Base-by-base conservation (phyloP, 92 coral and sea anemone genomes). In the Phenganax stokvisi region DNA sequence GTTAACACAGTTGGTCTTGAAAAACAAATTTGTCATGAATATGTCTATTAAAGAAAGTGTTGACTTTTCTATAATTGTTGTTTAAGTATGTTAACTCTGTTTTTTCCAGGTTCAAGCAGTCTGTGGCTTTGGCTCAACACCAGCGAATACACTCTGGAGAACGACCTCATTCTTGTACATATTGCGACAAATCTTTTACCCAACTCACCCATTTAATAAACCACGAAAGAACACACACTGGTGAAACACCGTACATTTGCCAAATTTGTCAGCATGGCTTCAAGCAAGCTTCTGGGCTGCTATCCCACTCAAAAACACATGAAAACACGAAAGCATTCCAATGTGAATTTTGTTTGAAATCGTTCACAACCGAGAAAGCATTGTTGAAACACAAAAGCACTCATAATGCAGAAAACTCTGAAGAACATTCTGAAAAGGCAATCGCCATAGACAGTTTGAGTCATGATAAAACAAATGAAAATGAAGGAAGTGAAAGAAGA, bases 221-320 rank as follows among this genome's bases (percentile, higher is more conserved):
- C 61, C 90, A 88, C 76, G 83, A 85, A 72, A 80, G 84, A 54
- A 17, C 80, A 20, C 90, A 88, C 82, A 88, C 86, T 54, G 82
- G 81, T 3, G 90, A 81, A 71, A 58, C 64, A 58, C 65, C 84
- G 2, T 88, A 80, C 76, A 53, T 57, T 25, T 88, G 90, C 29
- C 74, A 85, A 53, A 80, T 81, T n/a, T 88, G 90, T 51, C 47
- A 71, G 28, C 83, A 88, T 60, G 78, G 80, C 10, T 88, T 88
- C 75, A 76, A 87, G 9, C 84, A 87, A 62, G 81, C 78, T 0
- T 81, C 90, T 0, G 82, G 84, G 53, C 83, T 88, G 8, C 71
- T 81, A 28, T 79, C 80, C 15, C 90, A 88, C 74, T 65, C 74
- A 0, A 54, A 81, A 47, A 85, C 83, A 3, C 90, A 88, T 73